These are phyloP conservation scores for Dioctria rufipes DNA, from an alignment of 2,888 invertebrate species.

Conservation along the genomic window DNA sequence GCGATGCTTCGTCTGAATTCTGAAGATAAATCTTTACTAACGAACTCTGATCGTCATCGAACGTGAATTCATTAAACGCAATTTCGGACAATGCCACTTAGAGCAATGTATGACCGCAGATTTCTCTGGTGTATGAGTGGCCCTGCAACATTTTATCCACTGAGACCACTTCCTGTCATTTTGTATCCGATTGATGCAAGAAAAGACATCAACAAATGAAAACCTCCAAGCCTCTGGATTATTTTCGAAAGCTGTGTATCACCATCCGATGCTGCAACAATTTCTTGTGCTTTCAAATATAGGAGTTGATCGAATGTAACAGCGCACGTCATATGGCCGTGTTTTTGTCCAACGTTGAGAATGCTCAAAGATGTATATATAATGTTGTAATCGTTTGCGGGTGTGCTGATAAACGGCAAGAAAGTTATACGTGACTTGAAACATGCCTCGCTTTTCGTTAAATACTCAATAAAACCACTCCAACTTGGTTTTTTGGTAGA, in stretches of 20 bases:
- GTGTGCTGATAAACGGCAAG: not conserved
- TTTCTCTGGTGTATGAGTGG: not conserved
- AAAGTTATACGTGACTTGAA: not conserved
- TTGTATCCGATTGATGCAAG: not conserved
- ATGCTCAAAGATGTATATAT: not conserved
- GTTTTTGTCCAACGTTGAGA: not conserved
- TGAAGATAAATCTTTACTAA: not conserved
- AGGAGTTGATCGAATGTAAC: not conserved
- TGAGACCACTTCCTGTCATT: not conserved
- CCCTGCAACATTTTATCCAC: too few relatives aligned
- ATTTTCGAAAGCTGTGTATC: not conserved
- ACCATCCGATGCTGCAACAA: not conserved
- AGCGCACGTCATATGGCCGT: not conserved
- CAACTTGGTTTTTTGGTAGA: not conserved
- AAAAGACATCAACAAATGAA: constrained; percentile 27
- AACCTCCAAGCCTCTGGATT: constrained; percentile 17
- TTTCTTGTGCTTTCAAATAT: constrained; percentile 2
- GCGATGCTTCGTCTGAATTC: not conserved
- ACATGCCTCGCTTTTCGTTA: not conserved
- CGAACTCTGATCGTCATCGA: not conserved
- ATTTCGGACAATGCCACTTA: not conserved
- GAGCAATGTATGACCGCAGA: not conserved
- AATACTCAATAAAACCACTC: not conserved
- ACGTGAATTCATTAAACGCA: not conserved
- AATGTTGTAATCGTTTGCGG: not conserved